A percentile compares a stretch with the other conserved stretches of the same genome.
These are phyloP conservation scores for Eutolmus rufibarbis DNA, from an alignment of 2,888 invertebrate species.

Conservation along the genomic window DNA sequence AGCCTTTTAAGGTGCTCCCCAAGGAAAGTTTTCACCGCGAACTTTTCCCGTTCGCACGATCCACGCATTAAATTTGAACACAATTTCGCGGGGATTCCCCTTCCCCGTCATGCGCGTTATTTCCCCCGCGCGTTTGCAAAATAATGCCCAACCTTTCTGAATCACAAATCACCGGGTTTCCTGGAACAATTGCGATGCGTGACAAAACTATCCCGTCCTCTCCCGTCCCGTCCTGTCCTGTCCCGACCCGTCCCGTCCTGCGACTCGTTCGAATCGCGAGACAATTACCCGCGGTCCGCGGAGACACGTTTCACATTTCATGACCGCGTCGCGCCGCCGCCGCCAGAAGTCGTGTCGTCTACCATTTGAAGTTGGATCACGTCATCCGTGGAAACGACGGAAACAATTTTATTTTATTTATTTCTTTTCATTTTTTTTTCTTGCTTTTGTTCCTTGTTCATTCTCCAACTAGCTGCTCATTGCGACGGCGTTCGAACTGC, in stretches of 20 bases:
- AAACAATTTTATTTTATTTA: not conserved
- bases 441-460: not conserved
- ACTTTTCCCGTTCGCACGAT: not conserved
- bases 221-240: not conserved
- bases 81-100: not conserved
- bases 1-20: not conserved
- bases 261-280: not conserved
- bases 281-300: not conserved
- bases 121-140: too few relatives aligned
- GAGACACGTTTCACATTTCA: constrained; percentile 1
- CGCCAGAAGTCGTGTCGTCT: not conserved
- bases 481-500: not conserved
- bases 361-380: constrained; percentile 22
- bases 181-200: constrained; percentile 12
- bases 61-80: not conserved
- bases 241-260: not conserved
- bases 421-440: not conserved
- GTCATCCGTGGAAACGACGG: constrained; percentile 9
- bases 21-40: not conserved
- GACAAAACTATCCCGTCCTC: not conserved
- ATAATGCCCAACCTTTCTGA: not conserved
- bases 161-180: not conserved
- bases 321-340: not conserved
- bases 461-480: not conserved
- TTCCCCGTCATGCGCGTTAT: not conserved